Evolutionary conservation across 2,888 invertebrate genomes (phyloP), one percentile per base, ranked within the genome.

Genomic region (Sycophila texana): DNA sequence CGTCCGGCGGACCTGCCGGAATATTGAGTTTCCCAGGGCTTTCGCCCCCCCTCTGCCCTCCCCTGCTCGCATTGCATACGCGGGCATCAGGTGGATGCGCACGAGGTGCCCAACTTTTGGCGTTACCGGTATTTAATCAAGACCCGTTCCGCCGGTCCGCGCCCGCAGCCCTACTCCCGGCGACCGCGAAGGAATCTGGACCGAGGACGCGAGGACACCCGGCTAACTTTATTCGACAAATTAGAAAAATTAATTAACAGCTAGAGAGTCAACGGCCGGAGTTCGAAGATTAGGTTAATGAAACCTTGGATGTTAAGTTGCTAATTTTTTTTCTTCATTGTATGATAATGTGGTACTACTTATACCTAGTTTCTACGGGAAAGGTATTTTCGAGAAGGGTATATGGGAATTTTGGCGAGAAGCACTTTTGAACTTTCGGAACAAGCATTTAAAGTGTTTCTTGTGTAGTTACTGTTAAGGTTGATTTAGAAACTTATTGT

Each of bases 11-110:
- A 49, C 72, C 75, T 70, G 70, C 47, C 67, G 70, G 80, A 80
- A 80, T 80, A 80, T 80, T 77, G 80, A 77, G 77, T 80, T 80
- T 67, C 61, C 71, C 67, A 61, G 66, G 12, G 68, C 67, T 70
- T 68, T 68, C 61, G 67, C 51, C 13, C 22, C 7, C 22, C 20
- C 22, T 7, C 30, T n/a, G n/a, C n/a, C 53, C 58, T n/a, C 16
- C n/a, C 55, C 39, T n/a, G 53, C 14, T 67, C 55, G 16, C 20
- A 22, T 66, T 71, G 68, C 70, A 63, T 61, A 55, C 67, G 12
- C 39, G 30, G 57, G 65, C 74, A 74, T 79, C 74, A 74, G 79
- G 65, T 58, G 49, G 74, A 39, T 61, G 20, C 60, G 39, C 39
- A 10, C 58, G 57, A 5, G 55, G n/a, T 65, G 22, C n/a, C 39